These are phyloP conservation scores for Plagodis pulveraria DNA, from an alignment of 2,888 invertebrate species.

Conservation along the genomic window DNA sequence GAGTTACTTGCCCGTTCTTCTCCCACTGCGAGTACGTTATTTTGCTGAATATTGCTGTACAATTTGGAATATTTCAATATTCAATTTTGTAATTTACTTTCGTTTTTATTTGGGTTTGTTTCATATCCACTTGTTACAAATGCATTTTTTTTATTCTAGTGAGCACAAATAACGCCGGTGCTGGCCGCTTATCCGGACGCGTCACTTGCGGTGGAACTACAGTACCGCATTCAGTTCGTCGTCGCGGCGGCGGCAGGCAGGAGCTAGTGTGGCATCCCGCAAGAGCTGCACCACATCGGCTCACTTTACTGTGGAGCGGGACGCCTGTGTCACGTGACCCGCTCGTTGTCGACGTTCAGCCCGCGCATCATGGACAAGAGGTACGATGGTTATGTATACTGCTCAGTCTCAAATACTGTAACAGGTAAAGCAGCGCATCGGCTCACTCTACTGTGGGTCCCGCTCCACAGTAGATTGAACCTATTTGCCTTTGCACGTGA, in stretches of 20 bases:
- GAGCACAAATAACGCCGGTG: constrained; percentile 92
- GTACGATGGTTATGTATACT: constrained; percentile 47
- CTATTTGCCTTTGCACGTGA: no score
- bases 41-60: no score
- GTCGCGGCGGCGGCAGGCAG: constrained; percentile 89
- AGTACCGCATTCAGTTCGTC: constrained; percentile 92
- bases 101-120: no score
- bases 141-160: constrained; percentile 68
- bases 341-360: constrained; percentile 82
- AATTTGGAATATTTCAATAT: no score
- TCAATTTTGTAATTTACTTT: no score
- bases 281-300: constrained; percentile 93
- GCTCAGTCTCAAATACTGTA: no score
- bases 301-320: constrained; percentile 94
- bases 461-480: no score
- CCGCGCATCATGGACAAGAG: constrained; percentile 89
- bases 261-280: constrained; percentile 95
- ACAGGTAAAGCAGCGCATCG: no score
- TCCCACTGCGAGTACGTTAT: no score
- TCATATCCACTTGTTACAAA: no score
- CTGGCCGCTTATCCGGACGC: constrained; percentile 91
- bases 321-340: constrained; percentile 87
- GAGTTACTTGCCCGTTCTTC: no score
- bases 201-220: constrained; percentile 93
- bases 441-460: no score